A percentile compares a stretch with the other conserved stretches of the same genome.
These are phyloP conservation scores for Neotoxoptera formosana DNA, from an alignment of 1,140 invertebrate genomes.

Conservation along the genomic window DNA sequence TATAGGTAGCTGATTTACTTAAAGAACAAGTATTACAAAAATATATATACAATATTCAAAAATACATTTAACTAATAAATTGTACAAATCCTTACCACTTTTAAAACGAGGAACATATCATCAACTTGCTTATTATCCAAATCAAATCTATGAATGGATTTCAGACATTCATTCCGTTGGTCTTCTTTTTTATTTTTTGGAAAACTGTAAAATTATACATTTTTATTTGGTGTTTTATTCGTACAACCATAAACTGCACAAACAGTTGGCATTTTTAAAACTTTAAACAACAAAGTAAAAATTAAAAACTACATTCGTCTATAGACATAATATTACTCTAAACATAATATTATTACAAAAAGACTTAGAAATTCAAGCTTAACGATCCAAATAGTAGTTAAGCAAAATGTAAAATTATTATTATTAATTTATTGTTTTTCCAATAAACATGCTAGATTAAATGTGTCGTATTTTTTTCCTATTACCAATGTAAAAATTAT, in stretches of 20 bases:
- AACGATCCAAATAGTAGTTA: too few species aligned
- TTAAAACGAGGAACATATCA: not conserved
- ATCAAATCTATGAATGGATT: not conserved
- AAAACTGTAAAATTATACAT: not conserved
- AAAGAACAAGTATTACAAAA: constrained; percentile 23
- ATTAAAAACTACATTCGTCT: not conserved
- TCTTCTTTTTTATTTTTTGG: not conserved
- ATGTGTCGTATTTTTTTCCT: too few species aligned
- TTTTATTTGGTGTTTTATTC: not conserved
- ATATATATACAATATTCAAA: not conserved
- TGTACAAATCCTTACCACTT: not conserved
- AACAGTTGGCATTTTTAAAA: constrained; percentile 9
- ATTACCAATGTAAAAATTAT: too few species aligned
- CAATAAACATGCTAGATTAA: too few species aligned
- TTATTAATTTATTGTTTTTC: too few species aligned
- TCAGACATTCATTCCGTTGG: not conserved
- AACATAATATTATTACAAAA: too few species aligned
- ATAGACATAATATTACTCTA: too few species aligned
- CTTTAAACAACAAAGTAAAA: not conserved
- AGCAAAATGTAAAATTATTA: too few species aligned
- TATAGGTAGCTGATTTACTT: not conserved
- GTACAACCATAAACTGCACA: constrained; percentile 17
- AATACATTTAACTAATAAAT: not conserved
- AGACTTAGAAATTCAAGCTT: too few species aligned
- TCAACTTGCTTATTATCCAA: not conserved